A percentile compares a stretch with the other conserved stretches of the same genome.
phyloP scores from a whole-genome alignment of 2,113 vertebrate genomes.

The Sminthopsis crassicaudata region DNA sequence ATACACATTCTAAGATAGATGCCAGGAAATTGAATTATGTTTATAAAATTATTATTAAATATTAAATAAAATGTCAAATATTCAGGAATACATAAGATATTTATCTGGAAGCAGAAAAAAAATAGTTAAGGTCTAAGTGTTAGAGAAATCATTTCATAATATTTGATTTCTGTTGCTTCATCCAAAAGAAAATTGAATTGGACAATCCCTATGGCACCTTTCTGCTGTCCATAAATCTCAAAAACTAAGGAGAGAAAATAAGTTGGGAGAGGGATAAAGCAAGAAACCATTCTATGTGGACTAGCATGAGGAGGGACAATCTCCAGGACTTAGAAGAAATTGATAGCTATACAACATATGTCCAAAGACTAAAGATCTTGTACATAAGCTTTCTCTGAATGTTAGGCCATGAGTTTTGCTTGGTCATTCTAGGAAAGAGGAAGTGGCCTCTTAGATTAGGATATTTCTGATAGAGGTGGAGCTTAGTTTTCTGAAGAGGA shows the following conservation, averaged over 20 bases:
- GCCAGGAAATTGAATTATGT: too few species aligned
- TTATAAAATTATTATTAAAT: not conserved
- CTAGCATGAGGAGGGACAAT: not conserved
- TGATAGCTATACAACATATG: not conserved
- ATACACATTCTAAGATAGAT: too few species aligned
- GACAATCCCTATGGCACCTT: not conserved
- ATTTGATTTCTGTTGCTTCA: not conserved
- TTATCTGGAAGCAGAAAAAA: not conserved
- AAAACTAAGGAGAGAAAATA: not conserved
- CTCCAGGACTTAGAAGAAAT: not conserved
- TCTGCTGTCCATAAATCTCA: not conserved
- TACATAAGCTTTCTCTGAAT: not conserved
- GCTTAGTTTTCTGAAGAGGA: not conserved
- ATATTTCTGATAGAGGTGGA: not conserved
- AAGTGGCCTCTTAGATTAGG: not conserved
- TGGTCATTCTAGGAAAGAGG: not conserved
- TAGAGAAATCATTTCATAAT: not conserved
- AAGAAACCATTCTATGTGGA: not conserved
- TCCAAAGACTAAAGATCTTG: not conserved
- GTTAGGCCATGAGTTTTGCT: not conserved
- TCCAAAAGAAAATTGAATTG: not conserved
- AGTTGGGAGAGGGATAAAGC: not conserved
- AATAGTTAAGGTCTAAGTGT: not conserved
- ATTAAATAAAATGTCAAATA: not conserved
- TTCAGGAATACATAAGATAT: not conserved